A percentile compares a stretch with the other conserved stretches of the same genome.
Evolutionary conservation across 2,888 invertebrate species (phyloP).

Genomic region (Opisthograptis luteolata): DNA sequence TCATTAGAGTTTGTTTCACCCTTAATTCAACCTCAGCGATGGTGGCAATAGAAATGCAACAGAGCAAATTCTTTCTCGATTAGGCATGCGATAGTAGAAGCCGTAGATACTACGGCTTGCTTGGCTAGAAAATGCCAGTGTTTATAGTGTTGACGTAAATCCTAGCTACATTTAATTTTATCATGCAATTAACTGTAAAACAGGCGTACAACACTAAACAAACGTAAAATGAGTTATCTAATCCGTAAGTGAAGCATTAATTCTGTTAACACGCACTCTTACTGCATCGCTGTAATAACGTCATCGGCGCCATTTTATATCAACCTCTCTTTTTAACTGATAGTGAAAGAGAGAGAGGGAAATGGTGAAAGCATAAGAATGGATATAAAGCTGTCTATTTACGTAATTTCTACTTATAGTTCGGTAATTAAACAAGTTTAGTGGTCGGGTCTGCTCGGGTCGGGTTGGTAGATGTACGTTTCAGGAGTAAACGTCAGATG

Average conservation of each 20-base stretch:
- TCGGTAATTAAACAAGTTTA: conserved; percentile 53
- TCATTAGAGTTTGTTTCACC: no score
- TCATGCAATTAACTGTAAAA: conserved; percentile 30
- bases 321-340: conserved; percentile 41
- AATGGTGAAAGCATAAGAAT: conserved; percentile 46
- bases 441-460: conserved; percentile 29
- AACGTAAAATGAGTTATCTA: conserved; percentile 43
- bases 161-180: conserved; percentile 5
- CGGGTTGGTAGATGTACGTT: conserved; percentile 32
- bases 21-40: no score
- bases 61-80: no score
- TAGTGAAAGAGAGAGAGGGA: conserved; percentile 48
- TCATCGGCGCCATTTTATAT: conserved; percentile 40
- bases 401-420: conserved; percentile 48
- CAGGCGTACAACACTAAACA: conserved; percentile 29
- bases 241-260: conserved; percentile 41
- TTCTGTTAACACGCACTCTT: conserved; percentile 40
- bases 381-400: conserved; percentile 53
- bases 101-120: no score
- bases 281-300: conserved; percentile 32
- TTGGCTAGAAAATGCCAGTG: no score
- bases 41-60: no score
- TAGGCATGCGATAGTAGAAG: no score
- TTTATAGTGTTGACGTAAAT: no score
- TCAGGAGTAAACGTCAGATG: conserved; percentile 28